Base-by-base conservation (phyloP, 2,113 vertebrate species). In the Prinia subflava region DNA sequence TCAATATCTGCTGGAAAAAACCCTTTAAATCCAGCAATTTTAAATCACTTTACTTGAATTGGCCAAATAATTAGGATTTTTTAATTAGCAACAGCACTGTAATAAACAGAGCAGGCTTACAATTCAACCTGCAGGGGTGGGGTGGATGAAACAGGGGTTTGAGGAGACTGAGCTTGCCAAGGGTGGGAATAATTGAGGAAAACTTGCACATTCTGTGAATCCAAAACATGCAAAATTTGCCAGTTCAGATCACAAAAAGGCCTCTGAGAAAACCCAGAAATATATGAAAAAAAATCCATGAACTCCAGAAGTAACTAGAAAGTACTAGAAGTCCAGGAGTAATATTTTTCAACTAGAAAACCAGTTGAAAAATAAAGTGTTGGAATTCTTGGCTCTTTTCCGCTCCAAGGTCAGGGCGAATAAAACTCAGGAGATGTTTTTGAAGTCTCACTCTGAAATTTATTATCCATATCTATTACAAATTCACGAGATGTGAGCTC, bases 281-380 rank as follows among this genome's bases (percentile, higher is more conserved):
- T 2, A 7, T 7, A 2, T 5, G 1, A 19, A 67, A 21, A 21
- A 49, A 7, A 5, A 10, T 0, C 13, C 17, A 50, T 13, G 44
- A 41, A 46, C 3, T 53, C 17, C 23, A 67, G 14, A 35, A 63
- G 4, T 2, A 17, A 28, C 4, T 39, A 39, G 39, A 39, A 39
- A 39, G 39, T 39, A 39, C 39, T 39, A 39, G 39, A 39, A 39
- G 39, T 39, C 39, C 39, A 39, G 39, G 39, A 39, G 39, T 39
- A 39, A 39, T 11, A 39, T 39, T 39, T 39, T 39, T 39, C 39
- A 39, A 4, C 10, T 14, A 24, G 30, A 73, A 55, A 63, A 33
- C 0, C 0, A 35, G 2, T 4, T 42, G 21, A 74, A 19, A 30
- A 10, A 14, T 15, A 76, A 41, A 59, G 39, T 39, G 39, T 39